A percentile compares a stretch with the other conserved stretches of the same genome.
These are phyloP conservation scores for Caracal caracal DNA, from an alignment of 2,113 vertebrate species.

Conservation along the genomic window DNA sequence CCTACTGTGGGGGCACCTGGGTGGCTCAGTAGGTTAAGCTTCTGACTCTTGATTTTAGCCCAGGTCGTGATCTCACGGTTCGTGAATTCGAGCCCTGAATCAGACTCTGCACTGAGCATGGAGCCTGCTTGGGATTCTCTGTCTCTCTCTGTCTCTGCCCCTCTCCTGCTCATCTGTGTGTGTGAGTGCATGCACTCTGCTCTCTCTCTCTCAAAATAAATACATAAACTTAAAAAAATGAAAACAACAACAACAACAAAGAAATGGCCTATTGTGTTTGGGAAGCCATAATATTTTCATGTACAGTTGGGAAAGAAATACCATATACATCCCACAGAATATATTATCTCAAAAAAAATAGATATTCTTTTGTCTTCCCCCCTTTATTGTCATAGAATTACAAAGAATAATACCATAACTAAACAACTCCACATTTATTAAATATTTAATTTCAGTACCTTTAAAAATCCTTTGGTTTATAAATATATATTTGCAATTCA, in stretches of 20 bases:
- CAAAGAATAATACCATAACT: conserved; percentile 16
- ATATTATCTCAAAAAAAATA: conserved; percentile 16
- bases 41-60: too few species aligned
- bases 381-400: background rate
- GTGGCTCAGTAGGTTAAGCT: too few species aligned
- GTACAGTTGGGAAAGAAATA: conserved; percentile 30
- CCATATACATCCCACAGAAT: background rate
- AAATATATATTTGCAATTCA: conserved; percentile 53
- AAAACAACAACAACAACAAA: too few species aligned
- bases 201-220: too few species aligned
- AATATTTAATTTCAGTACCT: conserved; percentile 50
- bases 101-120: too few species aligned
- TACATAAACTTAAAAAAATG: too few species aligned
- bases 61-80: too few species aligned
- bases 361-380: background rate
- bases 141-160: too few species aligned
- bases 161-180: too few species aligned
- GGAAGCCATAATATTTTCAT: background rate
- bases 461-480: conserved; percentile 49
- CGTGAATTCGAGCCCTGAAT: too few species aligned
- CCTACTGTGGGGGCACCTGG: background rate
- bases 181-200: too few species aligned
- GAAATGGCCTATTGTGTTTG: background rate
- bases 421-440: conserved; percentile 51
- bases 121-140: too few species aligned